Base-by-base conservation (phyloP, 1,140 invertebrate genomes). In the Monochamus saltuarius region DNA sequence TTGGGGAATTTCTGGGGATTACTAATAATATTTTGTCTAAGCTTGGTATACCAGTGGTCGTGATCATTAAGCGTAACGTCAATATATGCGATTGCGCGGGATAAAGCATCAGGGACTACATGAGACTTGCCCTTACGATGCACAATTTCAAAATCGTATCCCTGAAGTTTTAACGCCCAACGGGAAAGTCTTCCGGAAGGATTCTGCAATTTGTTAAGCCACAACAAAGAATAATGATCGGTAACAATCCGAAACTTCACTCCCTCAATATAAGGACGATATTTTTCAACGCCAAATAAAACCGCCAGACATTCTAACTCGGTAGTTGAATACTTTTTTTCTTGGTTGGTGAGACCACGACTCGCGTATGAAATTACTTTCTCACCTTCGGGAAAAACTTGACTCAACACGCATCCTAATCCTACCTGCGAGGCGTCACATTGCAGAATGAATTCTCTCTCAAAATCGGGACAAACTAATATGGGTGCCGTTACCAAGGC, bases 301-400 rank as follows among this genome's bases (percentile, higher is more conserved):
- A 81, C 69, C 1, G 78, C 78, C 10, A 83, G 61, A 52, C 74
- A 75, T 73, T 83, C 81, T 49, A 69, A 62, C 65, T 84, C 79
- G 2, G 76, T 78, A 4, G 67, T 68, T 1, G 62, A 65, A 59
- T 79, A 83, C 17, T 80, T 78, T 46, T 40, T 60, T 68, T 83
- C 79, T 9, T 62, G 38, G 9, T 52, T 52, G 10, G 38, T 62
- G 7, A 82, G 56, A 1, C 60, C 56, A 13, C 77, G 38, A 59
- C 78, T 77, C 11, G 73, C 74, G 66, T 79, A 80, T 0, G 69
- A 68, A 4, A 81, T 68, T 2, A 73, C 73, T 29, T 63, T 54
- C 39, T 74, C 66, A 14, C 49, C 62, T 6, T 64, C 57, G 0
- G 67, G 43, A 10, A 39, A 8, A 8, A 55, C 50, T 47, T 77